phyloP scores from a whole-genome alignment of 2,888 invertebrate genomes.

The Apamea monoglypha region DNA sequence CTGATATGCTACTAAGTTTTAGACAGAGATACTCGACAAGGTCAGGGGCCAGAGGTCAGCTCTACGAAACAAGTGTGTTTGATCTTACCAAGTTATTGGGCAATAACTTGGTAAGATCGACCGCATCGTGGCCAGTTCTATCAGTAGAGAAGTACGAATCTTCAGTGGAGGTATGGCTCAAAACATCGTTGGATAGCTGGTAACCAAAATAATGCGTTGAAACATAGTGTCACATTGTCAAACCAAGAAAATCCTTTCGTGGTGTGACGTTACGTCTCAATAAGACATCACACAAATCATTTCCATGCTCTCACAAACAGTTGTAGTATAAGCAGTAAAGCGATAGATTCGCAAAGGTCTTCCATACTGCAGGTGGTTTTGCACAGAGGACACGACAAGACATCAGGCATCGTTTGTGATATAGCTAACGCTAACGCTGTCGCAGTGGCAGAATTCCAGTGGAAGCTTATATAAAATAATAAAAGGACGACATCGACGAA shows the following conservation, averaged over 20 bases:
- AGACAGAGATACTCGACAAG: neutral
- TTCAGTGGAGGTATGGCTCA: constrained; percentile 35
- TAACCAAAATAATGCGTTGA: constrained; percentile 61
- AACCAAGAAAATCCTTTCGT: neutral
- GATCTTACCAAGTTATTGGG: constrained; percentile 48
- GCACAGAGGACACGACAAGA: neutral
- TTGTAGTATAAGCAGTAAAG: neutral
- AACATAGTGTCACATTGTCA: constrained; percentile 21
- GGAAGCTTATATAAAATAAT: too few species aligned
- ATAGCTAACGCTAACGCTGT: too few species aligned
- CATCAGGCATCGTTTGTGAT: neutral
- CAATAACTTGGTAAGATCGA: too few species aligned
- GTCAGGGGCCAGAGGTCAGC: neutral
- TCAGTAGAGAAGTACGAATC: constrained; percentile 48
- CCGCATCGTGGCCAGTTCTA: constrained; percentile 39
- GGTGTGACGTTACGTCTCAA: constrained; percentile 39
- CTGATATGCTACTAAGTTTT: neutral
- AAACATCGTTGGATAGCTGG: constrained; percentile 44
- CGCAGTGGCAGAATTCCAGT: too few species aligned
- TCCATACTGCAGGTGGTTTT: neutral
- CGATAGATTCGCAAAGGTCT: neutral
- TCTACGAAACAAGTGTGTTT: neutral
- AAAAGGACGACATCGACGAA: too few species aligned
- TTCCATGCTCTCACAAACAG: constrained; percentile 40
- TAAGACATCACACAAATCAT: neutral